These are phyloP conservation scores for Cancer borealis DNA, from an alignment of 2,888 invertebrate species.

Conservation along the genomic window DNA sequence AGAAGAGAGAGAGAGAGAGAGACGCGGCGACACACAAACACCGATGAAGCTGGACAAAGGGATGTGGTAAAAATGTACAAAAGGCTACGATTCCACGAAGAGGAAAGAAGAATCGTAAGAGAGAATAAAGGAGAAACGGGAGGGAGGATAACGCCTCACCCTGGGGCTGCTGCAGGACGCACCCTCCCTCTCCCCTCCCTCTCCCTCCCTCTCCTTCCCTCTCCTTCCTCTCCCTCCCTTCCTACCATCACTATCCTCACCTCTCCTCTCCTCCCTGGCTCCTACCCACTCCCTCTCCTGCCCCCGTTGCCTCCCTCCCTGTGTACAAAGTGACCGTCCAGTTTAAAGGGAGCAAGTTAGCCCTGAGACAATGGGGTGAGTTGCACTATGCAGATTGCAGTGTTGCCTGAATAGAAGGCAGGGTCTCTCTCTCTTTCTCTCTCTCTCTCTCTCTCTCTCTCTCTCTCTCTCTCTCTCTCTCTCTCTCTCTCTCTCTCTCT, in stretches of 20 bases:
- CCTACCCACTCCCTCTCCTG: neutral
- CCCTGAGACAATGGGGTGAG: slow-evolving; percentile 68
- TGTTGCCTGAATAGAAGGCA: slow-evolving; percentile 63
- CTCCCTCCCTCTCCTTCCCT: neutral
- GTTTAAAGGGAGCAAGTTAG: slow-evolving; percentile 65
- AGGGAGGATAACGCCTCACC: slow-evolving; percentile 27
- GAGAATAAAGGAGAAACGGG: slow-evolving; percentile 46
- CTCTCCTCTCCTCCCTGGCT: neutral
- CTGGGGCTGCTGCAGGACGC: slow-evolving; percentile 22
- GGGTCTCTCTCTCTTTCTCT: slow-evolving; percentile 27
- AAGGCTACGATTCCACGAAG: slow-evolving; percentile 39
- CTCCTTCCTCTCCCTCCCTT: neutral
- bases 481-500: slow-evolving; percentile 40
- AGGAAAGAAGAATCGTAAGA: slow-evolving; percentile 22
- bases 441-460: slow-evolving; percentile 41
- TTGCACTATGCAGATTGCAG: slow-evolving; percentile 72
- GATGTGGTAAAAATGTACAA: slow-evolving; percentile 36
- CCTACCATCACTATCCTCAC: neutral
- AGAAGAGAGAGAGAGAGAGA: slow-evolving; percentile 12
- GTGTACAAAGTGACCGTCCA: slow-evolving; percentile 48
- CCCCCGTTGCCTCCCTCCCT: neutral
- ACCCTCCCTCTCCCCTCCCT: neutral
- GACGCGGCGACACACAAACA: neutral
- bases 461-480: slow-evolving; percentile 34
- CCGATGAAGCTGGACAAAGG: slow-evolving; percentile 13